Evolutionary conservation across 2,113 vertebrate species (phyloP), one percentile per base, ranked within the genome.

Genomic region (Aphyosemion australe): DNA sequence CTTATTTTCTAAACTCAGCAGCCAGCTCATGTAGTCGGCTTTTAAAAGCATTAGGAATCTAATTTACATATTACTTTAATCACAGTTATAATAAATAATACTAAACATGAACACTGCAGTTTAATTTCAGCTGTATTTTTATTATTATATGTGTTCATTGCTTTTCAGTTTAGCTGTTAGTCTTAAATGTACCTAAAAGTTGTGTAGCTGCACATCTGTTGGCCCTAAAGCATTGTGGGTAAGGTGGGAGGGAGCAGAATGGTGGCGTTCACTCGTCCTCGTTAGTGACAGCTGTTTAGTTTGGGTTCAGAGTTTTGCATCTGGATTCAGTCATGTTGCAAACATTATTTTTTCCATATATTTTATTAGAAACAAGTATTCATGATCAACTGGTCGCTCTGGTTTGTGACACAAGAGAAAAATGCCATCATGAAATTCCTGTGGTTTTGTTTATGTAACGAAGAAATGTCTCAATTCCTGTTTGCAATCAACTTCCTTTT

Each of bases 1-100:
- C 39, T 75, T 82, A 48, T 65, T 79, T 47, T 32, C 51, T 78
- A 77, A 37, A 37, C 42, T 16, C 42, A 55, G 47, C 55, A 50
- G 26, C 3, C 26, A 26, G 26, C 61, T 69, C 57, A 1, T 8
- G 16, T 46, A 4, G 45, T 46, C 15, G 16, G 45, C n/a, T 46
- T 46, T 16, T 16, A 46, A 45, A 45, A n/a, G 4, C 15, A 46
- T 46, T 46, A 8, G 6, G 16, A n/a, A n/a, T n/a, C 15, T 46
- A 8, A 16, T 46, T 45, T 3, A 2, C 15, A 45, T 45, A 32
- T 45, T 45, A 46, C 6, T 46, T n/a, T 15, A 45, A 15, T 47
- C 34, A 37, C 9, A 8, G 1, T 37, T 37, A n/a, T n/a, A n/a
- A n/a, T 32, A 5, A 32, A 32, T 32, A 32, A 10, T 37, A 1